phyloP scores from a whole-genome alignment of 1,140 invertebrate species.

The Ceratina australensis region DNA sequence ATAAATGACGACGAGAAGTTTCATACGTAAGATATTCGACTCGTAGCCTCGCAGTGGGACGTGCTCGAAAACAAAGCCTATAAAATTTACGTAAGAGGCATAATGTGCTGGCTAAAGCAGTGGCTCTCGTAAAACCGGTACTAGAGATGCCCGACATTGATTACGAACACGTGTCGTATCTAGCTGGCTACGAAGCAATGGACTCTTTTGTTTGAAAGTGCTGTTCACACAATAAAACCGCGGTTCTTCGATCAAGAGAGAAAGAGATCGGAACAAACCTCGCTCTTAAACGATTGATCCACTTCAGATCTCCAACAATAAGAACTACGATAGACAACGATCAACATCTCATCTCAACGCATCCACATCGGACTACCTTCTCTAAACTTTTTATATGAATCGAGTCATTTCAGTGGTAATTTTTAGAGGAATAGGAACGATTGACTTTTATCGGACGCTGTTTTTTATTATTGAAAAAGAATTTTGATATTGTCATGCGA shows the following conservation, averaged over 20 bases:
- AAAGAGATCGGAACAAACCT: constrained; percentile 17
- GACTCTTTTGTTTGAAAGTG: constrained; percentile 50
- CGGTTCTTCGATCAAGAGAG: constrained; percentile 14
- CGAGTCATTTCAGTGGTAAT: no score
- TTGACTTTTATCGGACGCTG: neutral
- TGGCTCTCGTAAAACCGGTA: constrained; percentile 53
- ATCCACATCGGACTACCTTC: no score
- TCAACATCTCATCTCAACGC: neutral
- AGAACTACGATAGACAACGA: neutral
- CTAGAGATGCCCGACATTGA: constrained; percentile 75
- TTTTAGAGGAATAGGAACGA: no score
- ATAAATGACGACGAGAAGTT: neutral
- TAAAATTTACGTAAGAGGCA: constrained; percentile 57
- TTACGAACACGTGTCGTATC: constrained; percentile 74
- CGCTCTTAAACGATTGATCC: constrained; percentile 31
- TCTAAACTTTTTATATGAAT: no score
- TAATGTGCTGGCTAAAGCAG: constrained; percentile 63
- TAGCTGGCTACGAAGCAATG: constrained; percentile 62
- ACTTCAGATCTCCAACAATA: neutral
- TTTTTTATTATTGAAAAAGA: neutral
- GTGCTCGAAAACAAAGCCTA: constrained; percentile 70
- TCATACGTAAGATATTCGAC: neutral
- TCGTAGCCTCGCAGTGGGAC: constrained; percentile 43
- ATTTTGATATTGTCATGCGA: neutral
- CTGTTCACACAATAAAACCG: constrained; percentile 31